A percentile compares a stretch with the other conserved stretches of the same genome.
Conservation (phyloP, 2,113 vertebrate species). For the rat (Rattus norvegicus) region DNA sequence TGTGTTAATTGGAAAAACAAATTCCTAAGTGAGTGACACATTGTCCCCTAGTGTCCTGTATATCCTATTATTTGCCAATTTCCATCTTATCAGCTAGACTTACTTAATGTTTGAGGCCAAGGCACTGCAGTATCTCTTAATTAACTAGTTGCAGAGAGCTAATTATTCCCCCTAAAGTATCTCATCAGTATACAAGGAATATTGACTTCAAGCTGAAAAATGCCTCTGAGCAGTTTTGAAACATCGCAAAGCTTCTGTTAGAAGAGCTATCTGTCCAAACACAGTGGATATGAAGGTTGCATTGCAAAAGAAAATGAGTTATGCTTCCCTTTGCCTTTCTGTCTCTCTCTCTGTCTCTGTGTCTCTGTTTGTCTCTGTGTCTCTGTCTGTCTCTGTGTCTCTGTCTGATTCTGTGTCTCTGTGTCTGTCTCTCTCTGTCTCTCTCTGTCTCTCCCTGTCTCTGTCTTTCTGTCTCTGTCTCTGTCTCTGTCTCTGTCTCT, state of each 20-base stretch:
- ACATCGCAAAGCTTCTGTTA: conserved; percentile 52
- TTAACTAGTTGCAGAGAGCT: conserved; percentile 71
- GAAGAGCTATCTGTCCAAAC: conserved; percentile 52
- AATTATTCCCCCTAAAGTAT: conserved; percentile 63
- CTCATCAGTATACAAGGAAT: conserved; percentile 65
- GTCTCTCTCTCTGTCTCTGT: background rate
- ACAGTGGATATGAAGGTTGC: background rate
- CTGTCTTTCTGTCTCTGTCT: no score
- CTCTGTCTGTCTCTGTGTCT: no score
- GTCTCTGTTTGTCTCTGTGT: background rate
- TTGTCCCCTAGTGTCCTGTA: conserved; percentile 41
- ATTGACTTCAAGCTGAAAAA: conserved; percentile 67
- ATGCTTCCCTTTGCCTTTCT: background rate
- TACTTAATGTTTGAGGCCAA: conserved; percentile 56
- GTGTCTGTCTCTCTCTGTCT: no score
- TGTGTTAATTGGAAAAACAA: conserved; percentile 35
- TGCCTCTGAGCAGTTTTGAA: conserved; percentile 25
- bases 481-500: no score
- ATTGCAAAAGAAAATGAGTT: background rate
- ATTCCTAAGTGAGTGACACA: conserved; percentile 48
- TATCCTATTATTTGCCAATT: conserved; percentile 30
- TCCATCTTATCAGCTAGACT: conserved; percentile 56
- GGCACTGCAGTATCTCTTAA: conserved; percentile 65
- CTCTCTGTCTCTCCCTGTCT: no score
- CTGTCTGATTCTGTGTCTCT: no score